A percentile compares a stretch with the other conserved stretches of the same genome.
Evolutionary conservation across 2,797 vertebrate genomes (phyloP).

Genomic region (Triplophysa bombifrons): DNA sequence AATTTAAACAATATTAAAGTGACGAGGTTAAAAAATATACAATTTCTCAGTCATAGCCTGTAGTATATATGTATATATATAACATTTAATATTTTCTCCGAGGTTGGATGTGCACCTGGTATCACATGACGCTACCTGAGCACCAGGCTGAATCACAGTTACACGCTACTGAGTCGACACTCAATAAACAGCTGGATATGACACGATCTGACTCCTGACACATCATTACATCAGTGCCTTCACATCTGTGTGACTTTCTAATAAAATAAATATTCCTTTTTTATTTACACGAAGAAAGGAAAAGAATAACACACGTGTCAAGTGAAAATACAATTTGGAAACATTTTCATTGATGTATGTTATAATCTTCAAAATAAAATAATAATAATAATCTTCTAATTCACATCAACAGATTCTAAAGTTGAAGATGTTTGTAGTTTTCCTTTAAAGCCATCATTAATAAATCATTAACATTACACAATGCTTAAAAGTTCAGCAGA

Average conservation of each 20-base stretch:
- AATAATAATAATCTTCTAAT: background rate
- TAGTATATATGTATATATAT: background rate
- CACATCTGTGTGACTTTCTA: background rate
- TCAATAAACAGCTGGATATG: conserved; percentile 17
- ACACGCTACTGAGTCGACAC: conserved; percentile 40
- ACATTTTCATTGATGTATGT: background rate
- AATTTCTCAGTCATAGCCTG: conserved; percentile 29
- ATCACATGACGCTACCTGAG: conserved; percentile 31
- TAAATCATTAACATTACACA: too few relatives aligned
- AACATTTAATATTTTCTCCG: conserved; percentile 23
- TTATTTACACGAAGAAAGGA: background rate
- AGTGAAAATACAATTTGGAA: background rate
- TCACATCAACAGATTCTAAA: background rate
- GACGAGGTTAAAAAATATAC: conserved; percentile 16
- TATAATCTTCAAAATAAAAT: too few relatives aligned
- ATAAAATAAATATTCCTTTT: background rate
- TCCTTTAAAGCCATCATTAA: too few relatives aligned
- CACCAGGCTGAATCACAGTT: conserved; percentile 37
- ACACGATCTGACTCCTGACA: background rate
- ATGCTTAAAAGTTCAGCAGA: too few relatives aligned
- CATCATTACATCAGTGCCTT: conserved; percentile 6
- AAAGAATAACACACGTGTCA: background rate
- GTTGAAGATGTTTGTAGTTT: too few relatives aligned
- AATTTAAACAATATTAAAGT: conserved; percentile 5
- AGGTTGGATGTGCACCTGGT: conserved; percentile 26